Evolutionary conservation across 2,797 vertebrate species (phyloP).

Genomic region (Propithecus perrieri): DNA sequence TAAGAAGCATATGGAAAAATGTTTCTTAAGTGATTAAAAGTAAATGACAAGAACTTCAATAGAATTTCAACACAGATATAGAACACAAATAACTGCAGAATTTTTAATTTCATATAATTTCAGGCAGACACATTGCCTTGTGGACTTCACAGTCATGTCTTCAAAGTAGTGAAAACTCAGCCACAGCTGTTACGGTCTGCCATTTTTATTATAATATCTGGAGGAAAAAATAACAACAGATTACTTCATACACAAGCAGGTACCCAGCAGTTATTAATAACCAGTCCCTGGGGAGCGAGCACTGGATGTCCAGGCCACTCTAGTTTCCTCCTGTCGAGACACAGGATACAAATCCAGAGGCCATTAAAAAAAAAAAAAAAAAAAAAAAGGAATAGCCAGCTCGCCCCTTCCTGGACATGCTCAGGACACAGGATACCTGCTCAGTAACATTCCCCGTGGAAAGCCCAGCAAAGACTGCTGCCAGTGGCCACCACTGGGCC

Average conservation of each 20-base stretch:
- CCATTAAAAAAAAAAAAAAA: background rate
- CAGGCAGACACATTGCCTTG: conserved; percentile 59
- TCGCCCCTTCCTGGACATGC: background rate
- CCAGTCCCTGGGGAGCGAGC: background rate
- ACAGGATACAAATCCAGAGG: conserved; percentile 27
- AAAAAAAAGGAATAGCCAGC: background rate
- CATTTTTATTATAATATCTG: conserved; percentile 78
- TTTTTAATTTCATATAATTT: conserved; percentile 64
- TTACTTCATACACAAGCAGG: conserved; percentile 63
- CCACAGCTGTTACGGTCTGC: conserved; percentile 38
- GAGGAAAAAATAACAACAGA: conserved; percentile 52
- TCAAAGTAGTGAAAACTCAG: conserved; percentile 67
- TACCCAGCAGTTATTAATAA: conserved; percentile 37
- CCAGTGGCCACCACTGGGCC: background rate
- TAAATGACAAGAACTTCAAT: conserved; percentile 26
- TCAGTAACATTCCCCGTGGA: conserved; percentile 4
- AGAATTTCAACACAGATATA: conserved; percentile 50
- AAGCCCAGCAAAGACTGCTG: background rate
- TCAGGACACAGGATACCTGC: background rate
- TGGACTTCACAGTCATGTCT: conserved; percentile 61
- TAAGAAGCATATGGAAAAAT: conserved; percentile 34
- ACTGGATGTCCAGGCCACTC: background rate
- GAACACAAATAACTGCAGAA: conserved; percentile 50
- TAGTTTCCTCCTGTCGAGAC: background rate
- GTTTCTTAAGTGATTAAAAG: conserved; percentile 49